Evolutionary conservation across 2,888 invertebrate genomes (phyloP), one percentile per base, ranked within the genome.

Genomic region (Deroplatys truncata): DNA sequence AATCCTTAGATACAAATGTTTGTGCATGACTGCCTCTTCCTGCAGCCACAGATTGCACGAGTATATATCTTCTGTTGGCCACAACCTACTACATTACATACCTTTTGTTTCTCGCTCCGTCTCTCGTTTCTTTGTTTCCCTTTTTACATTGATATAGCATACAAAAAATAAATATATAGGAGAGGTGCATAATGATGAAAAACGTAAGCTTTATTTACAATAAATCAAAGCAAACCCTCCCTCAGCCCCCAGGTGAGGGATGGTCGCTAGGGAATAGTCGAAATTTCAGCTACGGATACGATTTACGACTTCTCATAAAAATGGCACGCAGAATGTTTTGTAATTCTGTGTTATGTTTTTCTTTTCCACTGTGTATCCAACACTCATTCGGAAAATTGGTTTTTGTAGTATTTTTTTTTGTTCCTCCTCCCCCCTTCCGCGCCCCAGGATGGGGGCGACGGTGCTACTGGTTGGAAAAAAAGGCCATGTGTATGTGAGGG

Each of bases 241-340:
- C 56, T 16, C 4, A 20, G 20, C 56, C 56, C 56, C 56, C 56
- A 72, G 56, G 56, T 72, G 56, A 72, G 56, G 56, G 56, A 72
- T 72, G 56, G 20, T 72, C 56, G 56, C 56, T 20, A 72, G 56
- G 56, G 56, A 72, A 72, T 72, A 72, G 56, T 72, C 56, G 56
- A 56, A 56, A 56, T 56, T 56, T 56, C 56, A 56, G 56, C 56
- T 72, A 72, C 87, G 28, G 25, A 87, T n/a, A 87, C 87, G 43
- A 87, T 87, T 87, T 87, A 87, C 82, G 87, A 31, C n/a, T 7
- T 87, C 87, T 87, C 87, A 87, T 87, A 87, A 87, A 72, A 87
- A 87, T n/a, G 82, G 31, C 31, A 82, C 82, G 87, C 28, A 43
- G 83, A 87, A 87, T 83, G 87, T 87, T 87, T 31, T 87, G 83